Percentiles rank a stretch among this genome's conserved stretches.
Conservation (phyloP, 2,113 vertebrate genomes). For the Uria aalge region DNA sequence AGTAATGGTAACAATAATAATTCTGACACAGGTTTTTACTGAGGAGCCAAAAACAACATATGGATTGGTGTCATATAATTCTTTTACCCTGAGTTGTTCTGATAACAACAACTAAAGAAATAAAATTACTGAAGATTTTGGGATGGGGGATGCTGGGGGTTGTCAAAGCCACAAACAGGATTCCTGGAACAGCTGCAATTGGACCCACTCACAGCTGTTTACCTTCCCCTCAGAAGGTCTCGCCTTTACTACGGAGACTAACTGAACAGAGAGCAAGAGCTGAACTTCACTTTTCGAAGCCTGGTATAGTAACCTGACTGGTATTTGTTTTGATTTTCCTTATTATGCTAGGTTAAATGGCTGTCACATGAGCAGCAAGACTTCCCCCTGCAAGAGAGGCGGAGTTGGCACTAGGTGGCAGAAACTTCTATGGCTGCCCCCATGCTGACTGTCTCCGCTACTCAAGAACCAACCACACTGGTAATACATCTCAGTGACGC, state of each 20-base stretch:
- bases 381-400: neutral
- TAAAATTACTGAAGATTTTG: neutral
- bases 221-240: neutral
- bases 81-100: neutral
- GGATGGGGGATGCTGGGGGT: accelerated
- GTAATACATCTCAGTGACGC: neutral
- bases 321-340: neutral
- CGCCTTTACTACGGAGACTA: neutral
- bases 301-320: neutral
- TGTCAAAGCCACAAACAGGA: neutral
- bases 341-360: neutral
- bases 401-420: neutral
- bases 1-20: neutral
- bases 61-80: neutral
- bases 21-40: neutral
- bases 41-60: neutral
- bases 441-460: neutral
- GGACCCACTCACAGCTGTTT: neutral
- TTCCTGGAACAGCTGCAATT: neutral
- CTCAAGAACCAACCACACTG: accelerated
- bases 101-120: neutral
- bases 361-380: neutral
- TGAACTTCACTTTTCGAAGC: neutral
- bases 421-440: neutral
- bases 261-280: neutral